These are phyloP conservation scores for Eupeodes corollae DNA, from an alignment of 1,140 invertebrate species.

Conservation along the genomic window DNA sequence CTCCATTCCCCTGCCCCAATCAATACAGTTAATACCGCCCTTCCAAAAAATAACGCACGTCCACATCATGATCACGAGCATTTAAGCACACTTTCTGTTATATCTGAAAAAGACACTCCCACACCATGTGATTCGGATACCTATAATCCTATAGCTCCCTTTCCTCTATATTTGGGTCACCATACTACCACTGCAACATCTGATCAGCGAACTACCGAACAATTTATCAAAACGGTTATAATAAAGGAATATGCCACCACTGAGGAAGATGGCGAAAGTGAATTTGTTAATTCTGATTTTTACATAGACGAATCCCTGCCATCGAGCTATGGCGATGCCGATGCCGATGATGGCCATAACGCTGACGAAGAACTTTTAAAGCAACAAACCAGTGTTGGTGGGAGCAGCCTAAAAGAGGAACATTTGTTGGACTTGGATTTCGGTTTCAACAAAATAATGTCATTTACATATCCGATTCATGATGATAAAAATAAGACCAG, in stretches of 20 bases:
- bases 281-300: conserved; percentile 49
- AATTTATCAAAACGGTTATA: no score
- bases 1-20: background rate
- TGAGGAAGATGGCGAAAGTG: background rate
- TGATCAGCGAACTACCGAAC: background rate
- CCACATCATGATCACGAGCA: no score
- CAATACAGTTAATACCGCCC: no score
- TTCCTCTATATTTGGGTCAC: background rate
- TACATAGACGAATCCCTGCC: conserved; percentile 77
- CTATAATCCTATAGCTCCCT: background rate
- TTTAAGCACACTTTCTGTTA: no score
- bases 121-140: no score
- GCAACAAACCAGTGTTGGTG: conserved; percentile 34
- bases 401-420: no score
- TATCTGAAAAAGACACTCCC: no score
- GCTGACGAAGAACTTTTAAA: no score
- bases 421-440: background rate
- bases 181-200: background rate
- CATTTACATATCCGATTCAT: background rate
- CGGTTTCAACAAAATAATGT: background rate
- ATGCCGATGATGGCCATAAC: conserved; percentile 1
- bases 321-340: conserved; percentile 50
- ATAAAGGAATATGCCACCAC: no score
- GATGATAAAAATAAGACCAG: no score
- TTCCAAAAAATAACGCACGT: no score